Evolutionary conservation across 2,113 vertebrate species (phyloP).

Genomic region (Saiga tatarica): DNA sequence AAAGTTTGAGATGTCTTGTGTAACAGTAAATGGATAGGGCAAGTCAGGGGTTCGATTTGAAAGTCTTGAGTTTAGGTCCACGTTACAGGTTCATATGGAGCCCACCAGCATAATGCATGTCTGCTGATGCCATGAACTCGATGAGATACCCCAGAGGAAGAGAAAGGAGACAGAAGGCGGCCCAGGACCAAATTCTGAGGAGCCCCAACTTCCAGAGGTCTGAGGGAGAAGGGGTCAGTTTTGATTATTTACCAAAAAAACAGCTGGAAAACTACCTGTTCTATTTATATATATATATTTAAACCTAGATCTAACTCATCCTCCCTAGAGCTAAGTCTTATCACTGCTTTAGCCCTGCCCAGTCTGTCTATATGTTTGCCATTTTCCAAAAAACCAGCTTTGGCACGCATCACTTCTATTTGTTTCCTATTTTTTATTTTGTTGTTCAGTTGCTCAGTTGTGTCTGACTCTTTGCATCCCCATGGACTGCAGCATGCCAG

Average conservation of each 20-base stretch:
- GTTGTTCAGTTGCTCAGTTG: not conserved
- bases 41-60: not conserved
- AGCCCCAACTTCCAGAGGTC: not conserved
- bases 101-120: not conserved
- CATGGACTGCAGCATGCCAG: not conserved
- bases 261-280: not conserved
- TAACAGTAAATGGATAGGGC: not conserved
- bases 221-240: not conserved
- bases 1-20: not conserved
- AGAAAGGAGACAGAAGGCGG: rapidly evolving
- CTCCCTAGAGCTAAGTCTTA: not conserved
- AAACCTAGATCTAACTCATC: not conserved
- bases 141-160: not conserved
- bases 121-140: too few species aligned
- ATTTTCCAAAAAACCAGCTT: not conserved
- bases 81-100: not conserved
- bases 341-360: not conserved
- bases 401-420: not conserved
- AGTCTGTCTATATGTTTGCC: not conserved
- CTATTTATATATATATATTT: not conserved
- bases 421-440: not conserved
- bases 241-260: not conserved
- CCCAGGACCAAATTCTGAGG: not conserved
- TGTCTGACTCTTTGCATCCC: not conserved
- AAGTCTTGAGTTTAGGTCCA: not conserved